Base-by-base conservation (phyloP, 2,113 vertebrate species). In the Salvelinus alpinus region DNA sequence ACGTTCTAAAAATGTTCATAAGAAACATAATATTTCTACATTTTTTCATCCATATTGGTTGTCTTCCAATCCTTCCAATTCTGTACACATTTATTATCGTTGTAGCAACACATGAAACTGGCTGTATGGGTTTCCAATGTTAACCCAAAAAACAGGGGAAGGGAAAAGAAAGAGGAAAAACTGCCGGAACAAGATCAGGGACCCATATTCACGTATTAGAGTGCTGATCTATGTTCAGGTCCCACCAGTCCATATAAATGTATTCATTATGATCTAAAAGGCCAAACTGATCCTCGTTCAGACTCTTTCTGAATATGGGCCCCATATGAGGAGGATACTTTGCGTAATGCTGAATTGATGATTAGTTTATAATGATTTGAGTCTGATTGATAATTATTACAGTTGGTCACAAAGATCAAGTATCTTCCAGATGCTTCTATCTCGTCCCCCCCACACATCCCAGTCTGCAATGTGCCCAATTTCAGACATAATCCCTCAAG, bases 351-450 rank as follows among this genome's bases (percentile, higher is more conserved):
- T 54, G 0, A 16, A 54, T 54, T 5, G 75, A 78, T 80, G 85
- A 78, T 86, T 87, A 86, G 84, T 84, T 44, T 86, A 24, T 78
- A 88, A 91, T 91, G 91, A 87, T 89, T 91, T 91, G 86, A 44
- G 38, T 44, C 38, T 44, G 38, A 44, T 44, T 44, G 38, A 44
- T 44, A 44, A 94, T 95, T 94, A 95, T 94, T 94, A 93, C 89
- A 92, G 94, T 97, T 98, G 96, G 96, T 98, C 96, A 94, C 93
- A 95, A 93, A 95, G 93, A 93, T 98, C 96, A 97, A 98, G 96
- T 95, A 95, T 96, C 93, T 92, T 91, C 94, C 94, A 95, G 95
- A 94, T 94, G 95, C 92, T 94, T 91, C 86, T 81, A 89, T 87
- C 87, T 91, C 90, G 84, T 70, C 60, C 72, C 91, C 88, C 89